phyloP scores from a whole-genome alignment of 2,797 vertebrate genomes.

The Artibeus jamaicensis region DNA sequence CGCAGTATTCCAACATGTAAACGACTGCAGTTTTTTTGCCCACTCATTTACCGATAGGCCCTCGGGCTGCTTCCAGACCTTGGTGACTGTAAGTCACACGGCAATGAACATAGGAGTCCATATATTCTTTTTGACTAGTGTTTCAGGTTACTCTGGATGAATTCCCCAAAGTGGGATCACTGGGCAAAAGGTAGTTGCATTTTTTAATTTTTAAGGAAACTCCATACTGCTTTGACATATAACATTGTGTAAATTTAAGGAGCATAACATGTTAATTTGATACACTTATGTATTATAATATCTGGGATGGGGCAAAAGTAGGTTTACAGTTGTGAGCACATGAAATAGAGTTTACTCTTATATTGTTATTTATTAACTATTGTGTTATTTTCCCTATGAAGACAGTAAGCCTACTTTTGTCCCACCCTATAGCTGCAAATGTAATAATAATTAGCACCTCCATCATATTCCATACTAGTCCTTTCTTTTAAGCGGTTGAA shows the following conservation, averaged over 20 bases:
- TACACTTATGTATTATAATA: not conserved
- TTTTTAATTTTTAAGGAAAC: not conserved
- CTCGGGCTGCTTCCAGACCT: not conserved
- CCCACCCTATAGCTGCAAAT: not conserved
- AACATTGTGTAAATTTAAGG: not conserved
- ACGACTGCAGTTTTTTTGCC: not conserved
- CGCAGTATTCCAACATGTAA: not conserved
- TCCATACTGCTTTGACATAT: not conserved
- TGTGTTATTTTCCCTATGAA: not conserved
- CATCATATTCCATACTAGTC: not conserved
- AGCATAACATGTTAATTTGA: not conserved
- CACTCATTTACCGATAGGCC: not conserved
- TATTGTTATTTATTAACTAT: not conserved
- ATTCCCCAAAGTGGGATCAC: not conserved
- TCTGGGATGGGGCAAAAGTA: not conserved
- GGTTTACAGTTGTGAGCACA: not conserved
- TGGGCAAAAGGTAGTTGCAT: not conserved
- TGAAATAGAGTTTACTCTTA: not conserved
- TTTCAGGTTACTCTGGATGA: not conserved
- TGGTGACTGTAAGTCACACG: not conserved
- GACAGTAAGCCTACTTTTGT: not conserved
- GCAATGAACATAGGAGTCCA: not conserved
- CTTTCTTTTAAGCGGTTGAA: not conserved
- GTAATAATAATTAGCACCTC: not conserved
- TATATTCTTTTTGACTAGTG: not conserved